phyloP scores from a whole-genome alignment of 2,888 invertebrate species.

The Eilema griseolum region DNA sequence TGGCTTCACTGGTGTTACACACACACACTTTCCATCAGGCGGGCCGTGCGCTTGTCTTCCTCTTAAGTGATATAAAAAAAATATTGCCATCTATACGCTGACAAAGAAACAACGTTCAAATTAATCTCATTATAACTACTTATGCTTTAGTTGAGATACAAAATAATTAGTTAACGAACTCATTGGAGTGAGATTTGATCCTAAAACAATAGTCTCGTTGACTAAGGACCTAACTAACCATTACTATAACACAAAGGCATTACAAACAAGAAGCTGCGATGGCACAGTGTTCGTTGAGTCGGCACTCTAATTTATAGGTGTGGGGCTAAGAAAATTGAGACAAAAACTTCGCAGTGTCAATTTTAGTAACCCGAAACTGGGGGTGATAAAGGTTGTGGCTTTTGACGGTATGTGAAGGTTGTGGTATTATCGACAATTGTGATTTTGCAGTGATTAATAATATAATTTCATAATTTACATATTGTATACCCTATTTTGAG shows the following conservation, averaged over 20 bases:
- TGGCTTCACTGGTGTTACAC: no score
- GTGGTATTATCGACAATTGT: no score
- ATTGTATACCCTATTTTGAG: no score
- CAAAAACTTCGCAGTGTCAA: not conserved
- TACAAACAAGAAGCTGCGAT: constrained; percentile 50
- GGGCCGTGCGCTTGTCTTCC: no score
- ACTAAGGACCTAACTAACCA: constrained; percentile 49
- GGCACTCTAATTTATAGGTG: constrained; percentile 53
- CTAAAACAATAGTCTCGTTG: constrained; percentile 30
- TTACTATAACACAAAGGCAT: constrained; percentile 51
- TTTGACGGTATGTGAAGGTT: no score
- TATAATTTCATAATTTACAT: no score
- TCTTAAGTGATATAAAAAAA: no score
- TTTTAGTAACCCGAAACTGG: not conserved
- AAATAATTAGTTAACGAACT: not conserved
- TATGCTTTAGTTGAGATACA: not conserved
- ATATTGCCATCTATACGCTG: no score
- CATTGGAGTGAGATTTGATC: not conserved
- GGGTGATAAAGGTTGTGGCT: not conserved
- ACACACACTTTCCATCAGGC: no score
- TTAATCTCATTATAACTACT: no score
- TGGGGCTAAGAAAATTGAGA: constrained; percentile 25
- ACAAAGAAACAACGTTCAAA: not conserved
- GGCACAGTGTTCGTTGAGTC: constrained; percentile 39
- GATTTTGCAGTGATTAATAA: no score